Evolutionary conservation across 2,113 vertebrate species (phyloP), one percentile per base, ranked within the genome.

Genomic region (Campylomormyrus numenius): DNA sequence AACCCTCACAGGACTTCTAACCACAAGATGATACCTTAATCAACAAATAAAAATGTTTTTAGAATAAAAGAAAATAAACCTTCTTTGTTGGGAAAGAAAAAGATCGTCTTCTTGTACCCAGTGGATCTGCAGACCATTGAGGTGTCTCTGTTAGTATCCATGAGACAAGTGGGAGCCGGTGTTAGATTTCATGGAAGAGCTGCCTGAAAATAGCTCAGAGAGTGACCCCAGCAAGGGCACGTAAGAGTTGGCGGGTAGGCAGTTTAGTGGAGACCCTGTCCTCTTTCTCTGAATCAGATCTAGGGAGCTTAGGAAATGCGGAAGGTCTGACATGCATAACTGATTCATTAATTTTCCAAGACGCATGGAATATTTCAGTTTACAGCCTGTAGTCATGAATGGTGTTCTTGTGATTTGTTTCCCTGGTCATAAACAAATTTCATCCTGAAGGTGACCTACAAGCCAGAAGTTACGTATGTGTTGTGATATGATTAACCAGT

Each of bases 131-230:
- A 85, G 39, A 24, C 8, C 42, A 85, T 48, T 85, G 39, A 45
- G 83, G n/a, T 46, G 42, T 84, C 45, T 24, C 39, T 11, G 42
- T 21, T 85, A 42, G 45, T 85, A 46, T 48, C 42, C 83, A 48
- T 24, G 45, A 48, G 83, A 35, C 50, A 15, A 53, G n/a, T 50
- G 50, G 49, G 49, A 53, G 31, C n/a, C 5, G 31, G 83, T 86
- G 53, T 86, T 52, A 31, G 42, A 11, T 86, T 66, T 70, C 83
- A 48, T 90, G 56, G 56, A 90, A 49, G 49, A 27, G 24, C 89
- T 87, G 53, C 85, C 39, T 85, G 83, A 90, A 87, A 90, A 90
- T 85, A 87, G 89, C 74, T 45, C 88, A 39, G 35, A 83, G 70
- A 45, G 39, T 83, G 66, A 53, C 24, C 35, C 74, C 45, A 66